Base-by-base conservation (phyloP, 1,140 invertebrate genomes). In the Atta texana region DNA sequence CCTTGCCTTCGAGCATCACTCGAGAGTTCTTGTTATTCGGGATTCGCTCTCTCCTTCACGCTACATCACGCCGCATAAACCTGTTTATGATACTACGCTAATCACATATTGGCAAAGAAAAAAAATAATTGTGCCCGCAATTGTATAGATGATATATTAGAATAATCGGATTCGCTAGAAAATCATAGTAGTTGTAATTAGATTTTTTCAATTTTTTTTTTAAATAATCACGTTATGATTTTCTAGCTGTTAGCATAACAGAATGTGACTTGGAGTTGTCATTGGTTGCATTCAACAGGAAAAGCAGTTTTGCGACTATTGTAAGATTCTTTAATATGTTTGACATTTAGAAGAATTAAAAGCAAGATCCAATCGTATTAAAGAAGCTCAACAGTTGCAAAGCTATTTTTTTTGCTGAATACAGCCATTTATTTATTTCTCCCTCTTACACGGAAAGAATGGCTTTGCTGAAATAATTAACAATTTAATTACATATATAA, bases 1-100 rank as follows among this genome's bases (percentile, higher is more conserved):
- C 53, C 64, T 76, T 68, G 68, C 71, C 66, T 90, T 88, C 87
- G 69, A 89, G 82, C 75, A 85, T 81, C 71, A 78, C 76, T 85
- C 57, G 87, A 89, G 66, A 85, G 61, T 71, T 61, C 82, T 84
- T 59, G 85, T 75, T 74, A 78, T 81, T 59, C 78, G 76, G 24
- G 24, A 21, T 59, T 61, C n/a, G 14, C 59, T 28, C 59, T 64
- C 76, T 28, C 10, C 16, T 10, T 10, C 24, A 21, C 44, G 24
- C 34, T 3, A 39, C 24, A 28, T 71, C 34, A 16, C 21, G 64
- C 34, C 49, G 51, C 34, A 10, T 24, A 14, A 61, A 61, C 39
- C 59, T 51, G 69, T 61, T 74, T 61, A 51, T 39, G 16, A 72
- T 59, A 49, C 7, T 21, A 34, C 66, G 28, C 39, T 61, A 82